phyloP scores from a whole-genome alignment of 2,113 vertebrate genomes.

The Ramphastos sulfuratus region DNA sequence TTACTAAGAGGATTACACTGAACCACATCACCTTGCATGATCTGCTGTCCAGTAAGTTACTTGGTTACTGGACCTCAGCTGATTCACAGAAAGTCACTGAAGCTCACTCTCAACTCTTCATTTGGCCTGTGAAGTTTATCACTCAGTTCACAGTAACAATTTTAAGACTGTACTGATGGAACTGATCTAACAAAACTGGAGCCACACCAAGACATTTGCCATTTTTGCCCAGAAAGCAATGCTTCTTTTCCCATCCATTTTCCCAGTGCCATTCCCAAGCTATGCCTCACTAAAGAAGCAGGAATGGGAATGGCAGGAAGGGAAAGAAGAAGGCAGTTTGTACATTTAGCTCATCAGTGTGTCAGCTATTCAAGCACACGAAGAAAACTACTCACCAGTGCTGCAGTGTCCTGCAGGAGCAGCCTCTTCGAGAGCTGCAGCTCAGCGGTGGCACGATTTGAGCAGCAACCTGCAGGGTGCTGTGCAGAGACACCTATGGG shows the following conservation, averaged over 20 bases:
- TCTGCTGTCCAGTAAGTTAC: neutral
- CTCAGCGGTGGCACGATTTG: neutral
- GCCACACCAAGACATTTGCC: neutral
- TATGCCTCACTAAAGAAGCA: neutral
- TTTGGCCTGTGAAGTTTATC: neutral
- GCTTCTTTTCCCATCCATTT: neutral
- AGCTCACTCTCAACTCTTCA: neutral
- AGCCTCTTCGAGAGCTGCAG: conserved; percentile 13
- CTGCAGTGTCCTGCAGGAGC: conserved; percentile 26
- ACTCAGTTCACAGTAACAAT: neutral
- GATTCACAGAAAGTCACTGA: neutral
- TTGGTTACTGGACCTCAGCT: neutral
- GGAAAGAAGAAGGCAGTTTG: neutral
- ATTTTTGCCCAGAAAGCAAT: neutral
- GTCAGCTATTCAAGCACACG: neutral
- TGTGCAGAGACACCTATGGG: neutral
- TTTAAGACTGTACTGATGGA: neutral
- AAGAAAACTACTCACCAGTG: conserved; percentile 52
- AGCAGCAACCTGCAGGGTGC: neutral
- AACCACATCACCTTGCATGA: neutral
- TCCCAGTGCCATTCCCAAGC: neutral
- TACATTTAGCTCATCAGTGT: neutral
- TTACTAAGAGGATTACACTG: neutral
- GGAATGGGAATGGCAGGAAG: neutral
- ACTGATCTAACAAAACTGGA: neutral